These are phyloP conservation scores for Sitta europaea DNA, from an alignment of 2,113 vertebrate species.

Conservation along the genomic window DNA sequence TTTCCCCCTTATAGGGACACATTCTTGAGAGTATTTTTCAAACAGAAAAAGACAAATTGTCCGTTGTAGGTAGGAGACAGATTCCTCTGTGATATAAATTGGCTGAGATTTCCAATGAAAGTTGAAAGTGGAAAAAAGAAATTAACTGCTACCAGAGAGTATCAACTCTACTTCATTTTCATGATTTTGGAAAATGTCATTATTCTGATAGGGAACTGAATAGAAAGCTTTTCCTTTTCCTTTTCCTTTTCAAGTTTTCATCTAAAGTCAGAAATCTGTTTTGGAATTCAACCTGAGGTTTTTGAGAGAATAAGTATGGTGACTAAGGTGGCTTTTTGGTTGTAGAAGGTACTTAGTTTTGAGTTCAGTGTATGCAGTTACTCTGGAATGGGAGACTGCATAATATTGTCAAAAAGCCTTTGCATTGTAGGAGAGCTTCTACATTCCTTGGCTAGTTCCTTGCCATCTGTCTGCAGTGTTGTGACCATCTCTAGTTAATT, in stretches of 20 bases:
- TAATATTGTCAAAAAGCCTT: not conserved
- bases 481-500: conserved; percentile 22
- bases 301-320: not conserved
- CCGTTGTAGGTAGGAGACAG: not conserved
- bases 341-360: not conserved
- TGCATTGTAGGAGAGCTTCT: not conserved
- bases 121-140: not conserved
- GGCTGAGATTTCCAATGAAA: not conserved
- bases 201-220: not conserved
- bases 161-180: not conserved
- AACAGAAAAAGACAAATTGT: not conserved
- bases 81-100: not conserved
- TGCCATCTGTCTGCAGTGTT: conserved; percentile 18
- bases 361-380: not conserved
- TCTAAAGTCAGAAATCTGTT: not conserved
- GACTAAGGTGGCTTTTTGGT: not conserved
- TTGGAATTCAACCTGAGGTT: not conserved
- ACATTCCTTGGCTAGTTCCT: not conserved
- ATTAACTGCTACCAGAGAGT: not conserved
- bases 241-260: too few relatives aligned
- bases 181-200: not conserved
- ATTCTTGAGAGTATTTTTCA: not conserved
- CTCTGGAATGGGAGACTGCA: not conserved
- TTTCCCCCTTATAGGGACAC: not conserved
- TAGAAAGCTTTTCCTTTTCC: not conserved